A percentile compares a stretch with the other conserved stretches of the same genome.
phyloP scores from a whole-genome alignment of 2,888 invertebrate genomes.

The Xestia xanthographa region DNA sequence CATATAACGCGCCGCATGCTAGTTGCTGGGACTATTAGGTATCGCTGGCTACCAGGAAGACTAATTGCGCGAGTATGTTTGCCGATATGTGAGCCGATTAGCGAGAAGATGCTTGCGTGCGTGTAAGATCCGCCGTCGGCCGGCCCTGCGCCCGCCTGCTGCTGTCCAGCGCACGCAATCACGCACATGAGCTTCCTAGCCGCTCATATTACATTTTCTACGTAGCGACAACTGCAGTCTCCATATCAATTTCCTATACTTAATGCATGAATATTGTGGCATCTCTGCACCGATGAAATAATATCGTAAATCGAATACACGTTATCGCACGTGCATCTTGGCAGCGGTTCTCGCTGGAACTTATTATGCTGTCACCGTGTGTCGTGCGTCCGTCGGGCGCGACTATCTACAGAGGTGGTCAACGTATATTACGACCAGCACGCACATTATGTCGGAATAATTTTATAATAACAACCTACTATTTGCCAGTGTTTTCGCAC shows the following conservation, averaged over 20 bases:
- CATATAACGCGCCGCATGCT: constrained; percentile 27
- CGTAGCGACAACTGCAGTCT: constrained; percentile 52
- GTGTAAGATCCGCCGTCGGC: constrained; percentile 76
- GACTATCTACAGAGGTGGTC: constrained; percentile 79
- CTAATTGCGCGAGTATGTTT: constrained; percentile 83
- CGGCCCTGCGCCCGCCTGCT: constrained; percentile 72
- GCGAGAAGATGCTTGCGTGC: constrained; percentile 86
- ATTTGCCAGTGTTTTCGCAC: constrained; percentile 37
- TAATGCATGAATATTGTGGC: constrained; percentile 26
- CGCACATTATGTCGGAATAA: constrained; percentile 75
- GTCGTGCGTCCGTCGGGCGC: constrained; percentile 76
- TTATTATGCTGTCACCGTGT: constrained; percentile 83
- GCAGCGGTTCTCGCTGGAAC: constrained; percentile 70
- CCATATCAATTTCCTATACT: constrained; percentile 54
- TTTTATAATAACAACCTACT: constrained; percentile 60
- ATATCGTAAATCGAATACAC: constrained; percentile 74
- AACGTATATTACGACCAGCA: constrained; percentile 74
- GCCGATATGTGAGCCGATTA: constrained; percentile 85
- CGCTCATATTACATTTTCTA: constrained; percentile 55
- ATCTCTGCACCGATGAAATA: constrained; percentile 67
- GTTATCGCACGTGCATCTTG: constrained; percentile 86
- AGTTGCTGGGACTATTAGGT: constrained; percentile 71
- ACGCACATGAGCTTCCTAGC: constrained; percentile 76
- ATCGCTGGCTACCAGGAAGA: constrained; percentile 81
- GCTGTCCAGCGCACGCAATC: constrained; percentile 78